Evolutionary conservation across 2,888 invertebrate genomes (phyloP).

Genomic region (Digitonthophagus gazella): DNA sequence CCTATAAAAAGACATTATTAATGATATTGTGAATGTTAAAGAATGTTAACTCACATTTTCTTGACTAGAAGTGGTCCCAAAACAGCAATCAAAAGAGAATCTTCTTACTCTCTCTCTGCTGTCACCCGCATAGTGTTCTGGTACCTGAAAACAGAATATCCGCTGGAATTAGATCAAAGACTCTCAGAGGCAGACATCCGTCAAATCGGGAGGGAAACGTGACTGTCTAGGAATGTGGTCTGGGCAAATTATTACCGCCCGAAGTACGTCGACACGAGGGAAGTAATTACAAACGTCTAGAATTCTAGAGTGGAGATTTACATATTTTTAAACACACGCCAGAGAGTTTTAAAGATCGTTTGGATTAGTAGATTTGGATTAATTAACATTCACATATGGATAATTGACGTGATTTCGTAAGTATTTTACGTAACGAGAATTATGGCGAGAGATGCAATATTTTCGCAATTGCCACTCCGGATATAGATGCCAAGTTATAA

Average conservation of each 20-base stretch:
- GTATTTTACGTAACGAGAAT: no score
- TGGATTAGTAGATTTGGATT: neutral
- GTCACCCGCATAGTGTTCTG: constrained; percentile 64
- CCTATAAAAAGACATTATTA: neutral
- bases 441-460: neutral
- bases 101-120: constrained; percentile 63
- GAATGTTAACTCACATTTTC: constrained; percentile 50
- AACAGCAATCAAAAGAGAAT: constrained; percentile 66
- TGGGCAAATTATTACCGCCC: neutral
- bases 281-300: neutral
- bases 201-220: constrained; percentile 14
- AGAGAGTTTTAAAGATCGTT: neutral
- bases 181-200: constrained; percentile 16
- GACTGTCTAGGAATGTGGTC: neutral
- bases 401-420: no score
- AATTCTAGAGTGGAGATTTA: neutral
- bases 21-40: neutral
- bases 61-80: constrained; percentile 56
- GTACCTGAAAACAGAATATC: constrained; percentile 37
- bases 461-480: neutral
- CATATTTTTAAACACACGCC: neutral
- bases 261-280: neutral
- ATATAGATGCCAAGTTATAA: constrained; percentile 17
- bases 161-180: constrained; percentile 33
- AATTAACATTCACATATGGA: neutral